Base-by-base conservation (phyloP, 2,797 vertebrate species). In the Cirrhinus molitorella region DNA sequence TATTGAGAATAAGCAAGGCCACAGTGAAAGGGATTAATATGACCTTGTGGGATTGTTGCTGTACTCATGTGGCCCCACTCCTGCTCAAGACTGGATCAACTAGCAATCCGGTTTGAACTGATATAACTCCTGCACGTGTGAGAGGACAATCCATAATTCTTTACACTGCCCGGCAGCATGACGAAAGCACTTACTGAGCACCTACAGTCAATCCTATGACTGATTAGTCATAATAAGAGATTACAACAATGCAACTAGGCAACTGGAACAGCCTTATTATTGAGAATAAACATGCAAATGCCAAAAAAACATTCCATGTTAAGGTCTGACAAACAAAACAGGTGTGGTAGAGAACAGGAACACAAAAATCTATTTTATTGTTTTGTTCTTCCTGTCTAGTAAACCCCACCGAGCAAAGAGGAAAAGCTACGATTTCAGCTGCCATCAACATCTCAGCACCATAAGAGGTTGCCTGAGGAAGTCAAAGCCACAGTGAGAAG, bases 341-440 rank as follows among this genome's bases (percentile, higher is more conserved):
- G 57, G 37, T 8, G 21, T 71, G 61, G 9, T n/a, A 16, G 43
- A 12, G 19, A 70, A 77, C 73, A 70, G 65, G 49, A 66, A 66
- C 28, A 57, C 43, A 68, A 28, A 43, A 79, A 65, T 59, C 2
- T 4, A 25, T 84, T 79, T 82, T 79, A 83, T 85, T 85, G 83
- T 85, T 82, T 82, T 40, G 37, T 71, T 65, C 71, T 85, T 87
- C 83, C 83, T 79, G 59, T 34, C 79, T 40, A 37, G 65, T 66
- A 66, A 13, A 37, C 31, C 65, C 63, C 71, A 43, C 66, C 78
- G 79, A 65, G 57, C 65, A 81, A 70, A 31, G 28, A 68, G 82
- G 78, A 84, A 78, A 65, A 71, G 55, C 51, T 73, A 53, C 16
- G 16, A 45, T 63, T 77, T 51, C 34, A 80, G 70, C 55, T 51